A percentile compares a stretch with the other conserved stretches of the same genome.
phyloP scores from a whole-genome alignment of 2,888 invertebrate species.

The Sepiola atlantica region DNA sequence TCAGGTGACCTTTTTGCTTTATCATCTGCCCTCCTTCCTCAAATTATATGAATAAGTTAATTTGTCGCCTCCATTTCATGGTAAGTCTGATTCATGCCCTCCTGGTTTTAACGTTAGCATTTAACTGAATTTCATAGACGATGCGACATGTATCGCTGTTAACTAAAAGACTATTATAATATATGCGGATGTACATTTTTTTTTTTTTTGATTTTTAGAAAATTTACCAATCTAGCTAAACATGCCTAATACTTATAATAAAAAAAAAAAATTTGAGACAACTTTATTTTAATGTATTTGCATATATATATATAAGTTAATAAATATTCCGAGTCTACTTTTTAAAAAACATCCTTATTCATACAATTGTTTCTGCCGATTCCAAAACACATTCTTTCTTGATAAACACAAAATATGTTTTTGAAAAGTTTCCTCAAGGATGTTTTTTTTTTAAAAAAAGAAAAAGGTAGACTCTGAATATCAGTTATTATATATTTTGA shows the following conservation, averaged over 20 bases:
- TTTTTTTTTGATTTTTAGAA: background rate
- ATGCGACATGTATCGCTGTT: background rate
- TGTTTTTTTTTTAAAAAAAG: too few relatives aligned
- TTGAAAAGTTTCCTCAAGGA: too few relatives aligned
- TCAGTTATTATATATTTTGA: too few relatives aligned
- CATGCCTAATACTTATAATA: background rate
- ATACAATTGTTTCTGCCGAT: too few relatives aligned
- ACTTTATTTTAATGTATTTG: background rate
- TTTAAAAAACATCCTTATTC: too few relatives aligned
- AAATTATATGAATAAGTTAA: background rate
- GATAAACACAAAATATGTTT: too few relatives aligned
- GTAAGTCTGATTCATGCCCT: background rate
- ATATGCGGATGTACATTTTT: background rate
- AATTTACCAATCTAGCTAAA: background rate
- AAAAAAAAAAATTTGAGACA: background rate
- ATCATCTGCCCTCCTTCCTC: background rate
- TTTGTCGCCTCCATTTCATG: background rate
- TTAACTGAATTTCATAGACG: background rate
- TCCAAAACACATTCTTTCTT: too few relatives aligned
- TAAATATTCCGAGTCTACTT: too few relatives aligned
- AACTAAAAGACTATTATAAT: background rate
- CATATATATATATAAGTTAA: background rate
- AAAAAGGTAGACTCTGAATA: too few relatives aligned
- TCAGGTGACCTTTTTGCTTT: background rate
- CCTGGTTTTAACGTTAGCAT: background rate